Conservation (phyloP, 30 jellyfish, hydroid and myxozoan genomes). For the Cassiopea xamachana region DNA sequence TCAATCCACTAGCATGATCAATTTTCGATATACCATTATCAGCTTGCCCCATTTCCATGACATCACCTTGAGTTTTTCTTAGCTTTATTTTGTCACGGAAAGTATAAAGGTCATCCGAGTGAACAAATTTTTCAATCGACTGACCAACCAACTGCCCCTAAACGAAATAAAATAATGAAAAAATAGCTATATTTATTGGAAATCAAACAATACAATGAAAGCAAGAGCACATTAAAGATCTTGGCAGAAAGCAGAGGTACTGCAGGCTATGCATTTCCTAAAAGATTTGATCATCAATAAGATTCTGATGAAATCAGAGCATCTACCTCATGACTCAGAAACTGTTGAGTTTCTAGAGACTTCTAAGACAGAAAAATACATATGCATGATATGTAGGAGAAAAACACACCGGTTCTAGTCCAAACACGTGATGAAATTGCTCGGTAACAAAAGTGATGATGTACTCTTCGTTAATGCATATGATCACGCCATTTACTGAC, state of each 20-base stretch:
- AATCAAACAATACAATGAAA: no score
- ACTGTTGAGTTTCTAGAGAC: no score
- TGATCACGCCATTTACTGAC: constrained; percentile 23
- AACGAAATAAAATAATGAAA: background rate
- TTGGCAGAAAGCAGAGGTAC: no score
- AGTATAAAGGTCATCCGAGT: constrained; percentile 27
- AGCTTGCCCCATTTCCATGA: background rate
- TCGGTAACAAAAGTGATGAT: constrained; percentile 24
- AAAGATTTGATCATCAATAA: no score
- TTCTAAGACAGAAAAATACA: no score
- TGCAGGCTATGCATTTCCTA: no score
- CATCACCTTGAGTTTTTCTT: background rate
- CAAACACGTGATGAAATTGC: constrained; percentile 30
- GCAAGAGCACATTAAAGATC: no score
- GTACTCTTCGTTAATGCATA: constrained; percentile 10
- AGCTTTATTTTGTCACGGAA: background rate
- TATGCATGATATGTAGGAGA: background rate
- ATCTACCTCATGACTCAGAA: no score
- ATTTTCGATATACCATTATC: background rate
- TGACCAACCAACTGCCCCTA: constrained; percentile 34
- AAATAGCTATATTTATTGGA: no score
- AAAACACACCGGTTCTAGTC: constrained; percentile 31
- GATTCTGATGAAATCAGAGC: no score
- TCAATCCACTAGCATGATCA: background rate
- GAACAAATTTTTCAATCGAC: constrained; percentile 37